Evolutionary conservation across 2,888 invertebrate species (phyloP).

Genomic region (Lissonota sp.): DNA sequence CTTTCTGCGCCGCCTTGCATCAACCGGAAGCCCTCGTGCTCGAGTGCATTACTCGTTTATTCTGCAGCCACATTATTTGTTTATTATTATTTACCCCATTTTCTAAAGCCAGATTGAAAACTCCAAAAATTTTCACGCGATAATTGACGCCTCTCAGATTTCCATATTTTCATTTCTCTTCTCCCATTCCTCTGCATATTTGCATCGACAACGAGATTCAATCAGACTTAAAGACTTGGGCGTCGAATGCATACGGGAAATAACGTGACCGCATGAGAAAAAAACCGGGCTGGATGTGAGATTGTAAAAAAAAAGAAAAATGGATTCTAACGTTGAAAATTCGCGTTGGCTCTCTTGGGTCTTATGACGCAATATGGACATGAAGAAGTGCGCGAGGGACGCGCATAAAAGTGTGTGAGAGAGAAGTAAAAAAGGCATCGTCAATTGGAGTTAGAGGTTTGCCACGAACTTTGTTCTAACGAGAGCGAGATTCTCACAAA

Average conservation of each 20-base stretch:
- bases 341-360: slow-evolving; percentile 1
- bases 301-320: slow-evolving; percentile 4
- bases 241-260: neutral
- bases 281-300: neutral
- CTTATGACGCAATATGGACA: slow-evolving; percentile 59
- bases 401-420: slow-evolving; percentile 16
- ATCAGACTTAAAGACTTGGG: too few relatives aligned
- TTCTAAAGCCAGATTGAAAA: too few relatives aligned
- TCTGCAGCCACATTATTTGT: slow-evolving; percentile 55
- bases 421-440: slow-evolving; percentile 5
- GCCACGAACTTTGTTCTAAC: slow-evolving; percentile 12
- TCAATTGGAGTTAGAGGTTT: slow-evolving; percentile 14
- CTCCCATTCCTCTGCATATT: neutral
- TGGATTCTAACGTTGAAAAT: slow-evolving; percentile 23
- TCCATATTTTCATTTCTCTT: neutral
- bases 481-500: slow-evolving; percentile 20
- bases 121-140: too few relatives aligned
- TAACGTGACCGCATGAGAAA: neutral
- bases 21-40: slow-evolving; percentile 52
- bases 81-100: slow-evolving; percentile 59
- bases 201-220: too few relatives aligned
- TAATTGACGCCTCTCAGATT: neutral
- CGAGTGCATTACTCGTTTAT: slow-evolving; percentile 35
- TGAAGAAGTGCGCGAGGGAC: slow-evolving; percentile 40
- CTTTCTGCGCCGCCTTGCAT: slow-evolving; percentile 20